phyloP scores from a whole-genome alignment of 2,888 invertebrate species.

The Aleiodes testaceus region DNA sequence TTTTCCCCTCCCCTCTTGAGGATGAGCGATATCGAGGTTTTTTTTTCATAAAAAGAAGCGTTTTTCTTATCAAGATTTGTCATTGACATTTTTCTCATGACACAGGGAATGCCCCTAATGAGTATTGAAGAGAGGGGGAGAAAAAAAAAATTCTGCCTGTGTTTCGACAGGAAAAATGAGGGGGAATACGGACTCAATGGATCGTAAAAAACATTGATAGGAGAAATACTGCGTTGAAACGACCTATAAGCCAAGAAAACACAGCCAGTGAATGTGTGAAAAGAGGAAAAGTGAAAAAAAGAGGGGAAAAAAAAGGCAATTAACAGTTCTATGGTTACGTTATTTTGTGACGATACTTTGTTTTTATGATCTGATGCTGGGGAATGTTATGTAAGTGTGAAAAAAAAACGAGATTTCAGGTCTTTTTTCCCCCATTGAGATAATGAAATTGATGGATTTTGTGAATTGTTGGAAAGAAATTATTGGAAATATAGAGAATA shows the following conservation, averaged over 20 bases:
- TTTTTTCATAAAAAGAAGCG: not conserved
- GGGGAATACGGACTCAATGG: constrained; percentile 11
- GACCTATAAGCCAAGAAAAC: not conserved
- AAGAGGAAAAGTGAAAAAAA: constrained; percentile 2
- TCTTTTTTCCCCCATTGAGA: too few relatives aligned
- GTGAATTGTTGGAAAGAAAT: too few relatives aligned
- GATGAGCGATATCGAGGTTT: constrained; percentile 5
- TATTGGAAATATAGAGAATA: too few relatives aligned
- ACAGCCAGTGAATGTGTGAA: not conserved
- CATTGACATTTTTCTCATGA: constrained; percentile 9
- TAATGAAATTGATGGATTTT: too few relatives aligned
- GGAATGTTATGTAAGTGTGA: too few relatives aligned
- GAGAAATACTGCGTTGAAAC: not conserved
- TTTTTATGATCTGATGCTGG: too few relatives aligned
- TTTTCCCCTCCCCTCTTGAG: not conserved
- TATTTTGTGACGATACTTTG: too few relatives aligned
- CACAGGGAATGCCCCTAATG: not conserved
- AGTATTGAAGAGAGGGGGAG: not conserved
- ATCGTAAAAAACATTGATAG: constrained; percentile 13
- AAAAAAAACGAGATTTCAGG: too few relatives aligned
- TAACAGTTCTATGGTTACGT: too few relatives aligned
- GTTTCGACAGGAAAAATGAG: constrained; percentile 2
- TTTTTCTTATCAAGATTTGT: constrained; percentile 17
- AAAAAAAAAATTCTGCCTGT: not conserved
- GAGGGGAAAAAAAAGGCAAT: too few relatives aligned